These are phyloP conservation scores for Coregonus sp. DNA, from an alignment of 2,797 vertebrate genomes.

Conservation along the genomic window DNA sequence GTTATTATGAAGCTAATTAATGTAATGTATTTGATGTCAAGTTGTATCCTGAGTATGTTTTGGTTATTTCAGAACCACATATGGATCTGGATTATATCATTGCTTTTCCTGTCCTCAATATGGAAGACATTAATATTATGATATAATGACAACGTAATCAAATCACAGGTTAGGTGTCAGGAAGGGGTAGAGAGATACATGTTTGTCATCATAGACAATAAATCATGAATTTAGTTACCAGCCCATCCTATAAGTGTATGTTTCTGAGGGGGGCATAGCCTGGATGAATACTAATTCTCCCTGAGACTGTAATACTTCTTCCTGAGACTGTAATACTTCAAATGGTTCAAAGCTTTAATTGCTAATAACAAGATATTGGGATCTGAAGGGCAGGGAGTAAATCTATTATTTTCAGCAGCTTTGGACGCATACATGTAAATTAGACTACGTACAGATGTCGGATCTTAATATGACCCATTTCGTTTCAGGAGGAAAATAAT, in stretches of 20 bases:
- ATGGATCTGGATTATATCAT: conserved; percentile 32
- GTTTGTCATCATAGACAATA: conserved; percentile 50
- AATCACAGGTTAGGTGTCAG: neutral
- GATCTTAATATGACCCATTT: no score
- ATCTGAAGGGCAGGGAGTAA: conserved; percentile 86
- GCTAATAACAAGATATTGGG: conserved; percentile 84
- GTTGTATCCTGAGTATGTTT: no score
- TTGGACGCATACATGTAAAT: conserved; percentile 90
- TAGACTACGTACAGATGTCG: conserved; percentile 62
- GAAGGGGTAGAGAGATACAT: conserved; percentile 1
- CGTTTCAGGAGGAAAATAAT: no score
- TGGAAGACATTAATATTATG: neutral
- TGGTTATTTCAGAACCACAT: no score
- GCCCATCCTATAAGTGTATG: conserved; percentile 58
- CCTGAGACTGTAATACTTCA: conserved; percentile 76
- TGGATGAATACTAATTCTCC: conserved; percentile 88
- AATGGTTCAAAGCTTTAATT: conserved; percentile 67
- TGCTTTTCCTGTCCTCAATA: conserved; percentile 43
- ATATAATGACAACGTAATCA: neutral
- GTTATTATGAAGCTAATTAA: no score
- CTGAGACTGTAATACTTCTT: conserved; percentile 75
- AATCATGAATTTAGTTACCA: conserved; percentile 75
- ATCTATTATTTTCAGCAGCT: conserved; percentile 89
- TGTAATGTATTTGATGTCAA: no score
- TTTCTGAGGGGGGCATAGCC: conserved; percentile 83